Base-by-base conservation (phyloP, 2,113 vertebrate genomes). In the Nesoenas mayeri region DNA sequence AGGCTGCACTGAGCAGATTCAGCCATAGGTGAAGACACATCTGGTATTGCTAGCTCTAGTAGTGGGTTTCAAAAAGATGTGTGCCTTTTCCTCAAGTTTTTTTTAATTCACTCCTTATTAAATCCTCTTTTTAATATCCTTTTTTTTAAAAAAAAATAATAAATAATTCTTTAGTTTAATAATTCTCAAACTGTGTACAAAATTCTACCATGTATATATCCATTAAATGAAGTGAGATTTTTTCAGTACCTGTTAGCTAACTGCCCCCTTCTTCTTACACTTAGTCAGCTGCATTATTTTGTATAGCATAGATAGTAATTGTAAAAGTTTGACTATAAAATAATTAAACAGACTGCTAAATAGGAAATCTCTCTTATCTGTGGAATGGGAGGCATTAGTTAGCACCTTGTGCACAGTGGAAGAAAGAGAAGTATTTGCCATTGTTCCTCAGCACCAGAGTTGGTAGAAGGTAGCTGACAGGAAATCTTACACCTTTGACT, bases 151-250 rank as follows among this genome's bases (percentile, higher is more conserved):
- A 50, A 50, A 31, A 50, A 50, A 50, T 10, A 40, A 28, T 22
- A 50, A 31, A 50, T 22, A 50, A 50, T 29, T 60, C 12, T 54
- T 47, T 53, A 32, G 3, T 80, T 73, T 69, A 53, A 2, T 19
- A 67, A 10, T 77, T 77, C 13, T 51, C 32, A 80, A 73, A 80
- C 7, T 3, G 2, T 50, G 50, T 9, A 34, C 12, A 66, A 57
- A 89, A 64, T 56, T 54, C 20, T 83, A 5, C 22, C 3, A 11
- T 2, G 0, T 2, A 0, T 62, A 22, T 51, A 31, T 21, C 14
- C 36, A 38, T 22, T 38, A 70, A 57, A 78, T 2, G 36, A 18
- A 70, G 40, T 0, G 0, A 69, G 2, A 16, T 15, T 28, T 80
- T 86, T 73, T 91, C 69, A 51, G 12, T 54, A 47, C n/a, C 4